These are phyloP conservation scores for Cebidichthys violaceus DNA, from an alignment of 2,113 vertebrate species.

Conservation along the genomic window DNA sequence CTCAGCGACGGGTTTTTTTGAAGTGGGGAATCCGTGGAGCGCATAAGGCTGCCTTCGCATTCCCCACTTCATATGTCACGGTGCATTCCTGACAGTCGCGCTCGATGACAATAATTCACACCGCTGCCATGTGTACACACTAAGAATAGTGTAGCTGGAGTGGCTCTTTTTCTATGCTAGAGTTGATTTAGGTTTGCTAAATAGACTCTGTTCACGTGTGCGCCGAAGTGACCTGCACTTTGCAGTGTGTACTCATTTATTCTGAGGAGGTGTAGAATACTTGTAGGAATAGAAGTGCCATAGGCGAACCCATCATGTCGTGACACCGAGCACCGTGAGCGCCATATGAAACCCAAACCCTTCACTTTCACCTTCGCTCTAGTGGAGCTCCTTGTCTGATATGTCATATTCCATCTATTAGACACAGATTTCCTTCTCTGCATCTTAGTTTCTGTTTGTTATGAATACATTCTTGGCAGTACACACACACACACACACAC, in stretches of 20 bases:
- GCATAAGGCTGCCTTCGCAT: constrained; percentile 38
- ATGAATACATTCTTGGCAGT: constrained; percentile 4
- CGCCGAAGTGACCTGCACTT: background rate
- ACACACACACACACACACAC: too few species aligned
- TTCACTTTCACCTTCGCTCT: constrained; percentile 4
- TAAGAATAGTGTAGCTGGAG: constrained; percentile 36
- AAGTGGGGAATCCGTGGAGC: constrained; percentile 32
- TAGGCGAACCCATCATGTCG: background rate
- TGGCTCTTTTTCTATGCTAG: constrained; percentile 19
- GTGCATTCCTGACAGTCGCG: constrained; percentile 42
- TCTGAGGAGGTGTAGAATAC: background rate
- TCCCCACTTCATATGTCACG: constrained; percentile 42
- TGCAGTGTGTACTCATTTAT: background rate
- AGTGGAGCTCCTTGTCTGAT: constrained; percentile 40
- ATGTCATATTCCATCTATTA: constrained; percentile 45
- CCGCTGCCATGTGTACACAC: constrained; percentile 18
- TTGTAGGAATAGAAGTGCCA: background rate
- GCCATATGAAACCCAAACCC: constrained; percentile 8
- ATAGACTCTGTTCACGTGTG: background rate
- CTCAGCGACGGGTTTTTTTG: constrained; percentile 29
- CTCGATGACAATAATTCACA: constrained; percentile 54
- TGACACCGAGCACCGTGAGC: background rate
- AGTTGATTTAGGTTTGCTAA: constrained; percentile 1
- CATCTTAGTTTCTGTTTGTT: constrained; percentile 28
- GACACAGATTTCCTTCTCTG: constrained; percentile 24